Conservation (phyloP, 2,888 invertebrate genomes). For the Muschampia plurimacula region DNA sequence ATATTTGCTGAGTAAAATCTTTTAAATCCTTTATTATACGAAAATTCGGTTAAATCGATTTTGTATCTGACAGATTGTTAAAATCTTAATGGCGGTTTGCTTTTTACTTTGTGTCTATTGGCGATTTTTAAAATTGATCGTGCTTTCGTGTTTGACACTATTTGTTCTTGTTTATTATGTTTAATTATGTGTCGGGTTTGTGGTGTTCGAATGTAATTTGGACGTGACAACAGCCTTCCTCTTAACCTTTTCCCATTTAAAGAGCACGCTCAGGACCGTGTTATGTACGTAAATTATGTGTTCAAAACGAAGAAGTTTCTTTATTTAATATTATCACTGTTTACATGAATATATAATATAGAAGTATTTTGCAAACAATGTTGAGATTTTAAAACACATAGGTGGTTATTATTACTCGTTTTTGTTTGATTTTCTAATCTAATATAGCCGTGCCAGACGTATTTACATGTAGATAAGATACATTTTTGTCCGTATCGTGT, state of each 20-base stretch:
- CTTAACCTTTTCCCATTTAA: conserved; percentile 43
- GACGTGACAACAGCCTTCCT: conserved; percentile 45
- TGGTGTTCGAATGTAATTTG: conserved; percentile 45
- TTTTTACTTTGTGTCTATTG: too few relatives aligned
- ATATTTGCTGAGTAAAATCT: too few relatives aligned
- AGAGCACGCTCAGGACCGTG: conserved; percentile 57
- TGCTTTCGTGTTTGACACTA: background rate
- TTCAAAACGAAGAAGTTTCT: conserved; percentile 60
- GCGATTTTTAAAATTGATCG: background rate
- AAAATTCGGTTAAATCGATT: too few relatives aligned
- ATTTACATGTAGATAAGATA: conserved; percentile 39
- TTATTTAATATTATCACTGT: conserved; percentile 60
- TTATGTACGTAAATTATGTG: conserved; percentile 70
- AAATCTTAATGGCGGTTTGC: too few relatives aligned
- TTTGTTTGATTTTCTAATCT: conserved; percentile 50
- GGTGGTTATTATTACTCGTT: conserved; percentile 53
- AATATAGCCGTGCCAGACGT: conserved; percentile 37
- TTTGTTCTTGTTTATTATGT: conserved; percentile 6
- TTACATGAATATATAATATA: conserved; percentile 53
- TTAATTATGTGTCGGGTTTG: conserved; percentile 39
- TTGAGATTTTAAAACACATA: conserved; percentile 64
- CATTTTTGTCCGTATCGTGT: conserved; percentile 43
- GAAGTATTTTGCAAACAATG: conserved; percentile 44
- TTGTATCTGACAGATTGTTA: too few relatives aligned
- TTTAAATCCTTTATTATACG: too few relatives aligned